A percentile compares a stretch with the other conserved stretches of the same genome.
phyloP scores from a whole-genome alignment of 2,797 vertebrate genomes.

The Echeneis naucrates region DNA sequence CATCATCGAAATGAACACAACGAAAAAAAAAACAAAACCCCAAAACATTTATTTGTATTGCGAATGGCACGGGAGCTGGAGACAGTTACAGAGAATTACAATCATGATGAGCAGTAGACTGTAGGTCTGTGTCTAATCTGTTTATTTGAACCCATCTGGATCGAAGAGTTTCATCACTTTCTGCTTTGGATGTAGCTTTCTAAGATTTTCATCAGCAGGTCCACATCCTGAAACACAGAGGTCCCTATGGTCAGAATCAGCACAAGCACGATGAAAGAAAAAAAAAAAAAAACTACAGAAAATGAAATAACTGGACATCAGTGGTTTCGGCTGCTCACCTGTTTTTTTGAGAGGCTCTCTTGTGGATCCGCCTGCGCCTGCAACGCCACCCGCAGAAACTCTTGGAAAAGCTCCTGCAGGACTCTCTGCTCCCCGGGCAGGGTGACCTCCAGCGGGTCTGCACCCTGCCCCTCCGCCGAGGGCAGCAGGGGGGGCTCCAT shows the following conservation, averaged over 20 bases:
- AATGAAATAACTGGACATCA: too few relatives aligned
- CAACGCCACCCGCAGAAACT: conserved; percentile 85
- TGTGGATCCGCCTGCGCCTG: conserved; percentile 81
- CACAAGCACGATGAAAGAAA: too few relatives aligned
- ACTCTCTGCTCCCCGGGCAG: conserved; percentile 73
- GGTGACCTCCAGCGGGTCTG: conserved; percentile 57
- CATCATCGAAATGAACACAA: conserved; percentile 61
- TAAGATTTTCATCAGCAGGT: conserved; percentile 84
- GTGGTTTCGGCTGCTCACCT: conserved; percentile 78
- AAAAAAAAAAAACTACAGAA: too few relatives aligned
- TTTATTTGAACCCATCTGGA: conserved; percentile 50
- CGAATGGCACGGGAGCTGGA: conserved; percentile 46
- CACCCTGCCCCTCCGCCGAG: conserved; percentile 56
- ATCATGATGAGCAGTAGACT: conserved; percentile 65
- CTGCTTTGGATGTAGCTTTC: conserved; percentile 79
- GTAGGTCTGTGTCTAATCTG: conserved; percentile 29
- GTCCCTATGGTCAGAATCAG: neutral
- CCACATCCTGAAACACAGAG: conserved; percentile 78
- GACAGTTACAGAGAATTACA: conserved; percentile 62
- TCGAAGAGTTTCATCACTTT: conserved; percentile 67
- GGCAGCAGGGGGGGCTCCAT: conserved; percentile 76
- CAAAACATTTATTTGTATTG: conserved; percentile 39
- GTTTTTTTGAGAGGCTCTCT: conserved; percentile 65
- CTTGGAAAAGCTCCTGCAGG: conserved; percentile 80
- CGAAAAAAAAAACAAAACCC: conserved; percentile 41